Percentiles rank a stretch among this genome's conserved stretches.
phyloP scores from a whole-genome alignment of 2,797 vertebrate species.

The Micromesistius poutassou region DNA sequence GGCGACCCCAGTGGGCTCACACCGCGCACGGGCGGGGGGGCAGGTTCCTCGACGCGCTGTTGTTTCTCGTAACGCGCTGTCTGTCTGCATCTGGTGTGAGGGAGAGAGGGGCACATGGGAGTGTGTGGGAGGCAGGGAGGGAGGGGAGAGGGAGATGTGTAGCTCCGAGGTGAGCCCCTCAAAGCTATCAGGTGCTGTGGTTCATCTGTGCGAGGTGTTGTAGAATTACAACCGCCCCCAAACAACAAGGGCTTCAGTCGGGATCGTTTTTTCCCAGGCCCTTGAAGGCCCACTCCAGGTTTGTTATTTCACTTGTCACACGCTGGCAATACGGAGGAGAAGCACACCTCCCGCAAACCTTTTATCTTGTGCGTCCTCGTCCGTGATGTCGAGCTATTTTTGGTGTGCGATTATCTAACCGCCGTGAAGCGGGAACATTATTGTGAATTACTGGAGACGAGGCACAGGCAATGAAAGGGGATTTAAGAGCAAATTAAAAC shows the following conservation, averaged over 20 bases:
- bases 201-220: neutral
- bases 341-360: neutral
- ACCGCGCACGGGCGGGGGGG: neutral
- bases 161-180: neutral
- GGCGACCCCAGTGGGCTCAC: neutral
- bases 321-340: neutral
- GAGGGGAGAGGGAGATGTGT: neutral
- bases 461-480: neutral
- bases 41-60: neutral
- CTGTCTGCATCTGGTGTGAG: neutral
- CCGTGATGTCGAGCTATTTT: neutral
- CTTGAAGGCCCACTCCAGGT: neutral
- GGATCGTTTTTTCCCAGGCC: neutral
- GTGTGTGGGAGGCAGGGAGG: neutral
- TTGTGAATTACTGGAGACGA: neutral
- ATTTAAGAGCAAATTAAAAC: neutral
- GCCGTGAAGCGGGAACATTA: neutral
- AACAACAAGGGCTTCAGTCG: neutral
- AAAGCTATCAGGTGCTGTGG: neutral
- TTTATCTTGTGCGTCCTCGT: neutral
- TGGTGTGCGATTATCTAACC: neutral
- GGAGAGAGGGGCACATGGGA: neutral
- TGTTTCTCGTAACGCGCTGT: neutral
- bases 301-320: neutral
- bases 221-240: neutral